Percentiles rank a stretch among this genome's conserved stretches.
Conservation (phyloP, 2,888 invertebrate species). For the Eupithecia dodoneata region DNA sequence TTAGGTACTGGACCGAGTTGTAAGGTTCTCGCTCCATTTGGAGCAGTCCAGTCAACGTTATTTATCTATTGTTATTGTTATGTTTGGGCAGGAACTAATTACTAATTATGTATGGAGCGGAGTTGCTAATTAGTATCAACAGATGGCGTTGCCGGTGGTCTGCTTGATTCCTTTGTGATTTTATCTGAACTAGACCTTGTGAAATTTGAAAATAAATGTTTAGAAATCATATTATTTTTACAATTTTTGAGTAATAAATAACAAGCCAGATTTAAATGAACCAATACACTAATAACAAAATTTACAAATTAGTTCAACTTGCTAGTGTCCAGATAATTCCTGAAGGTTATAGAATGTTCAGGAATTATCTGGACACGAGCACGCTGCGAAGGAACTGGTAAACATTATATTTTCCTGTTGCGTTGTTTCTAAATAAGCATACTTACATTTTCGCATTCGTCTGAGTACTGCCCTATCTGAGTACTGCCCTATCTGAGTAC, state of each 20-base stretch:
- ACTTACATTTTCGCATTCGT: neutral
- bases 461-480: neutral
- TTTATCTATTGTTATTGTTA: constrained; percentile 32
- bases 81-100: constrained; percentile 13
- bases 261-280: neutral
- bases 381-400: constrained; percentile 1
- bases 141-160: neutral
- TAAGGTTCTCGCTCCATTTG: constrained; percentile 7
- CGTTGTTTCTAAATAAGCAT: constrained; percentile 14
- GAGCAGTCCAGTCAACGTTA: constrained; percentile 8
- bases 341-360: neutral
- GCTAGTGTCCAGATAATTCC: neutral
- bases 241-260: neutral
- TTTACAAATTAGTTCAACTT: too few species aligned
- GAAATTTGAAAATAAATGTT: neutral
- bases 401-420: constrained; percentile 29
- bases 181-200: neutral
- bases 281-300: too few species aligned
- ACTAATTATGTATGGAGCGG: constrained; percentile 9
- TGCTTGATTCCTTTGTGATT: neutral
- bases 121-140: constrained; percentile 2
- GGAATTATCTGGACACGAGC: too few species aligned
- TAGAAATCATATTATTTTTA: neutral
- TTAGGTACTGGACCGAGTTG: neutral
- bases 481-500: too few species aligned